Evolutionary conservation across 2,797 vertebrate genomes (phyloP).

Genomic region (Centroberyx gerrardi): DNA sequence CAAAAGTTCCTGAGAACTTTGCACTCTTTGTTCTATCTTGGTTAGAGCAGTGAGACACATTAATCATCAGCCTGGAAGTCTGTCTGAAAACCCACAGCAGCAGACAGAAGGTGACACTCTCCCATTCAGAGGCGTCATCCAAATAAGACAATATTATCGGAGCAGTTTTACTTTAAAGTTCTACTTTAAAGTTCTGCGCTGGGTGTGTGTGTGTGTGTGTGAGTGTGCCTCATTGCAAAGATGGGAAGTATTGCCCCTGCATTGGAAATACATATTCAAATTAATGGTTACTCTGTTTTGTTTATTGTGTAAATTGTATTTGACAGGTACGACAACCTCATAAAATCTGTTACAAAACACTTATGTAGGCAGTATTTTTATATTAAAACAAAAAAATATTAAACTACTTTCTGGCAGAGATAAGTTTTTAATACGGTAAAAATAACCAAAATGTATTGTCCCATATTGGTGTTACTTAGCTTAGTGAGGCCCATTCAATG

Average conservation of each 20-base stretch:
- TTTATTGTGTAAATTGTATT: slow-evolving; percentile 19
- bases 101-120: slow-evolving; percentile 18
- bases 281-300: slow-evolving; percentile 13
- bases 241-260: neutral
- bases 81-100: slow-evolving; percentile 25
- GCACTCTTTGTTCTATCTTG: slow-evolving; percentile 6
- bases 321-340: neutral
- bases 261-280: slow-evolving; percentile 2
- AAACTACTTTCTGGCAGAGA: neutral
- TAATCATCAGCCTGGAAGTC: slow-evolving; percentile 31
- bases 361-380: neutral
- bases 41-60: neutral
- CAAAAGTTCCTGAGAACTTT: slow-evolving; percentile 61
- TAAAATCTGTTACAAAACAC: neutral
- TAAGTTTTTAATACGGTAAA: neutral
- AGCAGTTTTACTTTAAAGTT: neutral
- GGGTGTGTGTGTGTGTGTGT: neutral
- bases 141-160: neutral
- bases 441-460: neutral
- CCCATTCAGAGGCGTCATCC: slow-evolving; percentile 15
- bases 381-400: slow-evolving; percentile 3
- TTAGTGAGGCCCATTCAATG: slow-evolving; percentile 10
- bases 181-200: neutral
- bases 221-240: slow-evolving; percentile 21
- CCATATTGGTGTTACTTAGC: slow-evolving; percentile 11